Conservation (phyloP, 2,888 invertebrate genomes). For the Ennomos fuscantarius region DNA sequence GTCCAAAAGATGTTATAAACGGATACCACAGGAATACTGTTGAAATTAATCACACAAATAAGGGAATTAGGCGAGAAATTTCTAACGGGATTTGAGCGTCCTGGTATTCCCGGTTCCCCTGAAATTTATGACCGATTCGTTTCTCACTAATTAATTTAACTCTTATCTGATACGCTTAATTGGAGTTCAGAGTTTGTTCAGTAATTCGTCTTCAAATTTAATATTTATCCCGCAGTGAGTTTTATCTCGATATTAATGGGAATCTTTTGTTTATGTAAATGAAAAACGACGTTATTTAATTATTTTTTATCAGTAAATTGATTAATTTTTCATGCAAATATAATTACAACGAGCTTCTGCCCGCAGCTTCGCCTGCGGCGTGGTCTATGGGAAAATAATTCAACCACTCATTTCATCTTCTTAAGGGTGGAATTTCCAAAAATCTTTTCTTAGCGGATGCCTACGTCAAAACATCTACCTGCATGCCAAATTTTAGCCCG, state of each 20-base stretch:
- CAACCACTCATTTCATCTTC: no score
- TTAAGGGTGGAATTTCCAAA: no score
- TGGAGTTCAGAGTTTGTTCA: conserved; percentile 63
- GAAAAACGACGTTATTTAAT: conserved; percentile 2
- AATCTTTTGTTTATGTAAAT: conserved; percentile 22
- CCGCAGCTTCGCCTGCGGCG: no score
- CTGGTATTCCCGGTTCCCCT: conserved; percentile 42
- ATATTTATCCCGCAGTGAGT: conserved; percentile 47
- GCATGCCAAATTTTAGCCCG: no score
- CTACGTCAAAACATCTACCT: no score
- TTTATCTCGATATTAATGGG: conserved; percentile 38
- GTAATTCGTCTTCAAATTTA: conserved; percentile 57
- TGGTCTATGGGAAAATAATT: no score
- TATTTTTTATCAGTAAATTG: no score
- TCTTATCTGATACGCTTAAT: conserved; percentile 68
- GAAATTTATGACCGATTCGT: conserved; percentile 67
- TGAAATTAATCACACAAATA: conserved; percentile 49
- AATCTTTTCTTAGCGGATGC: no score
- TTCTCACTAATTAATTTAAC: conserved; percentile 72
- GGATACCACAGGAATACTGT: conserved; percentile 39
- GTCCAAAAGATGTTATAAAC: conserved; percentile 20
- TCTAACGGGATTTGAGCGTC: conserved; percentile 52
- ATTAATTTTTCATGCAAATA: no score
- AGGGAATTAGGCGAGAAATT: conserved; percentile 46
- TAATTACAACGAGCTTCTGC: no score